These are phyloP conservation scores for Cotesia chilonis DNA, from an alignment of 1,140 invertebrate genomes.

Conservation along the genomic window DNA sequence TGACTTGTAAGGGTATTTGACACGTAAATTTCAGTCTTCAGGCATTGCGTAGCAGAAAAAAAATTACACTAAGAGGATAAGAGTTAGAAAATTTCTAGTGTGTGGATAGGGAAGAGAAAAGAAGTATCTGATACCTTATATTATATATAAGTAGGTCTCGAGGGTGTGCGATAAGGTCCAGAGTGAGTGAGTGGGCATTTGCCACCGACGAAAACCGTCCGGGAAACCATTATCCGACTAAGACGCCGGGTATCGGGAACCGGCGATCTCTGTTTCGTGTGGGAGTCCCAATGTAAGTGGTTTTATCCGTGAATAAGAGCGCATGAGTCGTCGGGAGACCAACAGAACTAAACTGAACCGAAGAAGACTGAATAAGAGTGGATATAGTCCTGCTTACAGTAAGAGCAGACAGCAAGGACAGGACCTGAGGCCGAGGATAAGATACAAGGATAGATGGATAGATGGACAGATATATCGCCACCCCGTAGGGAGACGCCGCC, in stretches of 20 bases:
- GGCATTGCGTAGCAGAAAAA: background rate
- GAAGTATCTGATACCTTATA: background rate
- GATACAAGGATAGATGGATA: background rate
- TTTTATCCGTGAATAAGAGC: slow-evolving; percentile 42
- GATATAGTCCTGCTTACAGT: background rate
- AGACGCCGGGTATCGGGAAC: slow-evolving; percentile 50
- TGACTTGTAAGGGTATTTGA: background rate
- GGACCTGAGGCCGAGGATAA: too few relatives aligned
- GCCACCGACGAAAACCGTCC: slow-evolving; percentile 43
- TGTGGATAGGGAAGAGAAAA: too few relatives aligned
- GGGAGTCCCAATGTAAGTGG: slow-evolving; percentile 48
- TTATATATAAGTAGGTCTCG: slow-evolving; percentile 13
- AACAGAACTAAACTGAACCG: background rate
- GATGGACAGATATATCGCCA: slow-evolving; percentile 36
- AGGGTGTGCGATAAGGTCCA: slow-evolving; percentile 5
- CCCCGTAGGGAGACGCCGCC: slow-evolving; percentile 51
- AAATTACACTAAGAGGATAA: background rate
- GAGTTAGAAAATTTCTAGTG: background rate
- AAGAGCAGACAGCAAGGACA: background rate
- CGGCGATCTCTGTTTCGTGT: slow-evolving; percentile 50
- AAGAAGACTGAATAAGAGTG: slow-evolving; percentile 21
- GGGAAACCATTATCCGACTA: slow-evolving; percentile 53
- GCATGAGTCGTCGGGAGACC: slow-evolving; percentile 35
- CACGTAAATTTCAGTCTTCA: background rate
- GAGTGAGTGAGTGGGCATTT: slow-evolving; percentile 9